phyloP scores from a whole-genome alignment of 2,113 vertebrate species.

The Cygnus buccinator region DNA sequence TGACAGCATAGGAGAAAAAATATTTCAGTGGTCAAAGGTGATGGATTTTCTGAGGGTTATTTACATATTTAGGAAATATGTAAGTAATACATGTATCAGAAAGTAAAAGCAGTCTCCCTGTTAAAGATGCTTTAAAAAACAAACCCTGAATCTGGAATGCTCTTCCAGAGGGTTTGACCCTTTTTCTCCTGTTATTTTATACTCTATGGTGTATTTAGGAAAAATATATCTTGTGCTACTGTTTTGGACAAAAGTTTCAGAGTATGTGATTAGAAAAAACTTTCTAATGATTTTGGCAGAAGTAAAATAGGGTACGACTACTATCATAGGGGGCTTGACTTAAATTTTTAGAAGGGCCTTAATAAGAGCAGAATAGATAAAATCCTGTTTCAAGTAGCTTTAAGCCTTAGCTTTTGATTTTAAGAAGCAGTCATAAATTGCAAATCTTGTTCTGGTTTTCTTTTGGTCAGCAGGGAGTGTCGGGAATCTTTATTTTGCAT shows the following conservation, averaged over 20 bases:
- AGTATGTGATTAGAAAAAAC: not conserved
- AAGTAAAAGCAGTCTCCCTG: too few relatives aligned
- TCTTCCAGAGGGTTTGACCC: not conserved
- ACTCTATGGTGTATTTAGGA: not conserved
- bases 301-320: not conserved
- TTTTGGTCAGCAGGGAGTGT: not conserved
- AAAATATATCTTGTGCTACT: not conserved
- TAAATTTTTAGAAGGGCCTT: not conserved
- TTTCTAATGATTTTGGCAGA: not conserved
- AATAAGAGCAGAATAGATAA: not conserved
- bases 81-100: not conserved
- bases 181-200: not conserved
- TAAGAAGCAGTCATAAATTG: not conserved
- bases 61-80: not conserved
- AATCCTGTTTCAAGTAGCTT: not conserved
- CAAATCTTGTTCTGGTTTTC: not conserved
- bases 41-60: not conserved
- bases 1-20: not conserved
- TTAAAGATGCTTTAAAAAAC: not conserved
- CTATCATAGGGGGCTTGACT: not conserved
- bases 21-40: not conserved
- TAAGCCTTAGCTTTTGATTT: not conserved
- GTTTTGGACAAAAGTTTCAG: not conserved
- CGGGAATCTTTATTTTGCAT: not conserved
- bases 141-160: not conserved